phyloP scores from a whole-genome alignment of 2,888 invertebrate species.

The Epinotia nisella region DNA sequence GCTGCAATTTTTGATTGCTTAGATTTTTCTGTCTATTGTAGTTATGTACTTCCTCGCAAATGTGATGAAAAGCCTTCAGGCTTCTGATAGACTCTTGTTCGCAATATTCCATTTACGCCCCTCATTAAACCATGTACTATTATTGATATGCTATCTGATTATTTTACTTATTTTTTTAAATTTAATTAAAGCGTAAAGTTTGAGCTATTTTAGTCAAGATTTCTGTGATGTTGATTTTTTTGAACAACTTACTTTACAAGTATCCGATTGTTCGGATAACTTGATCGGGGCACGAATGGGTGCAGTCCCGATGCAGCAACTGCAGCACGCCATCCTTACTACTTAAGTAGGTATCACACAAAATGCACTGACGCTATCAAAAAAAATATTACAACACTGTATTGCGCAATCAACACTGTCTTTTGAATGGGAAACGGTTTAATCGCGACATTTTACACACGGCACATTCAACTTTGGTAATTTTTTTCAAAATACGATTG shows the following conservation, averaged over 20 bases:
- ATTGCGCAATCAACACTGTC: constrained; percentile 71
- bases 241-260: constrained; percentile 88
- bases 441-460: constrained; percentile 44
- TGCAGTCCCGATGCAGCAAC: constrained; percentile 87
- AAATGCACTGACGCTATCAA: constrained; percentile 64
- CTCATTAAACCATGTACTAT: too few species aligned
- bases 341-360: constrained; percentile 64
- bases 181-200: too few species aligned
- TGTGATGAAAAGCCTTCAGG: too few species aligned
- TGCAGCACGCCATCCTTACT: constrained; percentile 85
- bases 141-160: too few species aligned
- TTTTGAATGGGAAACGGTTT: constrained; percentile 38
- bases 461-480: constrained; percentile 52
- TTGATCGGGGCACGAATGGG: constrained; percentile 92
- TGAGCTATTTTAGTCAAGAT: too few species aligned
- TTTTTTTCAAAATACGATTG: constrained; percentile 53
- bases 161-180: too few species aligned
- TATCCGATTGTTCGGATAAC: constrained; percentile 88
- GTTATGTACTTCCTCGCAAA: too few species aligned
- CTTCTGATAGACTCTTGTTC: too few species aligned
- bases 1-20: too few species aligned
- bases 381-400: constrained; percentile 56
- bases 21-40: too few species aligned
- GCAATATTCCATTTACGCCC: too few species aligned
- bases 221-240: constrained; percentile 1